Base-by-base conservation (phyloP, 2,113 vertebrate species). In the Nibea coibor region DNA sequence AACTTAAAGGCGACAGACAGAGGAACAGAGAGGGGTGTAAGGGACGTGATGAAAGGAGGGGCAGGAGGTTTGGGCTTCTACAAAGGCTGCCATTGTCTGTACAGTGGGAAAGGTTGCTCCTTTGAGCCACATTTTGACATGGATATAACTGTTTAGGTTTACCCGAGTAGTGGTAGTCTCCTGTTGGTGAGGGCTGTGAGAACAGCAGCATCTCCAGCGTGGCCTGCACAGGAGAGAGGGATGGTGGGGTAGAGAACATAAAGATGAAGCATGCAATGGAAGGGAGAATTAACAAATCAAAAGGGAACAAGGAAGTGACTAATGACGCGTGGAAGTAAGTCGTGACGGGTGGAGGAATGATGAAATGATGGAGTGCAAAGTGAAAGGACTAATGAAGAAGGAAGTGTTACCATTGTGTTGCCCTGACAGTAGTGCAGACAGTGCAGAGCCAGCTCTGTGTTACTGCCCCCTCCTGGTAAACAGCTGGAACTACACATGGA, bases 371-470 rank as follows among this genome's bases (percentile, higher is more conserved):
- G 6, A 43, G 39, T 59, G 39, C 39, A 56, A 19, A 0, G 9
- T 19, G 9, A 50, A 64, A 15, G 4, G 57, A 16, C 31, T 11
- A 47, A 19, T 20, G 16, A 61, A 26, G 42, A 69, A 61, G 22
- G 0, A 57, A n/a, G 12, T 10, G 54, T 67, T 56, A 96, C 96
- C 93, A 95, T 74, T 31, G 90, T 84, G 79, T 96, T 84, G 12
- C 94, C 94, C 22, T 89, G 69, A 31, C 93, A 94, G 59, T 39
- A 48, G 54, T 90, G 93, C 22, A 96, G 93, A 70, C 94, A 94
- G 80, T 96, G 95, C 66, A 96, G 90, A 3, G 95, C 95, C 75
- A 96, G 91, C 84, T 96, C 96, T 1, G 91, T 87, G 87, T 96
- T 96, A 63, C 93, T 94, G 81, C 94, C 94, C 43, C 95, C 94